Base-by-base conservation (phyloP, 2,888 invertebrate species). In the Zaprionus bogoriensis region DNA sequence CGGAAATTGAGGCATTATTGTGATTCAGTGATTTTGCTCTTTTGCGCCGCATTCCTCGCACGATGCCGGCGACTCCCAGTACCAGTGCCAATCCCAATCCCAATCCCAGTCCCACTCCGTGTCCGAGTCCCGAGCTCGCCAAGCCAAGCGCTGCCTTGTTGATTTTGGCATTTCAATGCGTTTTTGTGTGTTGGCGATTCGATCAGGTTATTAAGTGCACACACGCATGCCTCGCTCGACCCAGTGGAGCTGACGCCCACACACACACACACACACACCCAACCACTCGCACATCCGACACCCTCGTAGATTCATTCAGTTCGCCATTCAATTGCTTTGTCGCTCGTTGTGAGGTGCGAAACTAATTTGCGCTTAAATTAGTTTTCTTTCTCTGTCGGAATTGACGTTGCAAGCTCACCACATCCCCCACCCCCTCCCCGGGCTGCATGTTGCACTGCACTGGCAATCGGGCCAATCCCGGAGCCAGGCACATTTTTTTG, bases 1-100 rank as follows among this genome's bases (percentile, higher is more conserved):
- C 86, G 85, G 88, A 86, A 88, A 87, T 86, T 82, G 85, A 88
- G 70, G 88, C 87, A 82, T 87, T 88, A 87, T 76, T 77, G 80
- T 85, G 76, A 84, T 79, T 83, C 88, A 87, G 64, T 83, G 84
- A 82, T 73, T 78, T 75, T 76, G 76, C 73, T 72, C 79, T 74
- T 76, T 78, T 61, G 60, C 62, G 25, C 58, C 9, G 38, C 55
- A 30, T 55, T 42, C 48, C 51, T 48, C 38, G 23, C 32, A n/a
- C n/a, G n/a, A n/a, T n/a, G n/a, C n/a, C n/a, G n/a, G n/a, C n/a
- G n/a, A n/a, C n/a, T n/a, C n/a, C n/a, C n/a, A n/a, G n/a, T n/a
- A n/a, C n/a, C n/a, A 50, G 44, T 46, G 39, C 45, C 14, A 48
- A 25, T 23, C 41, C 36, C 48, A 39, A 19, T 9, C n/a, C 14